phyloP scores from a whole-genome alignment of 2,113 vertebrate species.

The Ochotona princeps region DNA sequence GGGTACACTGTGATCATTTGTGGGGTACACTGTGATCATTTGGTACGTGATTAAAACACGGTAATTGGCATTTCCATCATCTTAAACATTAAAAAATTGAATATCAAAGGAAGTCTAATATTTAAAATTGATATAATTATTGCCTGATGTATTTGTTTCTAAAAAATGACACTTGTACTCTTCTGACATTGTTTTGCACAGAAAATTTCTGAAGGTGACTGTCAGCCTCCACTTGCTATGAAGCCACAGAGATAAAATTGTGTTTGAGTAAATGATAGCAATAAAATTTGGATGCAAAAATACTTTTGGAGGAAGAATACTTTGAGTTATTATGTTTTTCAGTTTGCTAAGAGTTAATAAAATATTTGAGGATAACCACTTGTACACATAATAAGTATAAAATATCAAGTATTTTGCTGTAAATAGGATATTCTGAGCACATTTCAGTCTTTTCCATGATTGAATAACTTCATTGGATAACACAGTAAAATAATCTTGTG shows the following conservation, averaged over 20 bases:
- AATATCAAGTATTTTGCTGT: not conserved
- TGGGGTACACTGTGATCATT: too few species aligned
- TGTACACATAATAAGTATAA: not conserved
- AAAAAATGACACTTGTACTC: not conserved
- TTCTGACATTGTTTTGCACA: conserved; percentile 32
- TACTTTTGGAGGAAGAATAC: not conserved
- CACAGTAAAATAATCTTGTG: too few species aligned
- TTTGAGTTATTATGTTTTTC: not conserved
- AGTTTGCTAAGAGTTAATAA: not conserved
- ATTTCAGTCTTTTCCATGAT: not conserved
- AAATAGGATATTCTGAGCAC: not conserved
- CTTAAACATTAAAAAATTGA: too few species aligned
- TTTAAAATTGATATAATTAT: conserved; percentile 11
- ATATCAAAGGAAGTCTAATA: not conserved
- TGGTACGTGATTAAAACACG: too few species aligned
- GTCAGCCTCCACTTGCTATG: not conserved
- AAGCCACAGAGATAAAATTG: not conserved
- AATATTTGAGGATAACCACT: conserved; percentile 52
- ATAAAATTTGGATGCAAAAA: conserved; percentile 30
- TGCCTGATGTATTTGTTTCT: not conserved
- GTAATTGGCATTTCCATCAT: too few species aligned
- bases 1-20: too few species aligned
- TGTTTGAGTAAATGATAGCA: conserved; percentile 35
- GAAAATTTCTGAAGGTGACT: conserved; percentile 3
- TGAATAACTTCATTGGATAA: not conserved